A percentile compares a stretch with the other conserved stretches of the same genome.
phyloP scores from a whole-genome alignment of 2,113 vertebrate genomes.

The Sigmodon hispidus region DNA sequence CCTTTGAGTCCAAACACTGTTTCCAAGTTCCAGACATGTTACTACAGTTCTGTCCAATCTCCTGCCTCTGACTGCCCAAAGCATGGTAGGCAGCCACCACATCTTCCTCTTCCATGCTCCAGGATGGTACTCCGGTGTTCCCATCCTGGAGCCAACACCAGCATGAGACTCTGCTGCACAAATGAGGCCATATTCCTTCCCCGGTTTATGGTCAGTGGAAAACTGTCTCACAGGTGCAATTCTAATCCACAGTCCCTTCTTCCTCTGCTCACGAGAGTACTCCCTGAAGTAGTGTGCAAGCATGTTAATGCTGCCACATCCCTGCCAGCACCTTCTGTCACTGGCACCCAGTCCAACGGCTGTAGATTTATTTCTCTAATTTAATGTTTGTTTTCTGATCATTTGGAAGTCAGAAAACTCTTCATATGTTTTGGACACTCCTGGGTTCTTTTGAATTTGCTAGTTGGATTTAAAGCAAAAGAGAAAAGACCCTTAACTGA shows the following conservation, averaged over 20 bases:
- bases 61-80: neutral
- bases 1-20: neutral
- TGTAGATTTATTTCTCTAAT: neutral
- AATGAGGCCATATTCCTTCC: neutral
- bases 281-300: neutral
- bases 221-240: no score
- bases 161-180: neutral
- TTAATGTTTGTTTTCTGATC: neutral
- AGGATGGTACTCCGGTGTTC: no score
- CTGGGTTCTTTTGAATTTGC: neutral
- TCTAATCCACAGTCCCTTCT: neutral
- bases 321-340: neutral
- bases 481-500: neutral
- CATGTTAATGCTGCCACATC: no score
- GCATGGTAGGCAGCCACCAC: neutral
- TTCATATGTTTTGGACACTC: neutral
- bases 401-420: neutral
- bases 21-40: neutral
- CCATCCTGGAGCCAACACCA: no score
- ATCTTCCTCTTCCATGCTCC: neutral
- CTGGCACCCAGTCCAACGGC: neutral
- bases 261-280: neutral
- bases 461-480: constrained; percentile 14
- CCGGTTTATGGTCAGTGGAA: no score
- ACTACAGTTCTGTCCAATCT: neutral